phyloP scores from a whole-genome alignment of 2,888 invertebrate species.

The Drosophila differens region DNA sequence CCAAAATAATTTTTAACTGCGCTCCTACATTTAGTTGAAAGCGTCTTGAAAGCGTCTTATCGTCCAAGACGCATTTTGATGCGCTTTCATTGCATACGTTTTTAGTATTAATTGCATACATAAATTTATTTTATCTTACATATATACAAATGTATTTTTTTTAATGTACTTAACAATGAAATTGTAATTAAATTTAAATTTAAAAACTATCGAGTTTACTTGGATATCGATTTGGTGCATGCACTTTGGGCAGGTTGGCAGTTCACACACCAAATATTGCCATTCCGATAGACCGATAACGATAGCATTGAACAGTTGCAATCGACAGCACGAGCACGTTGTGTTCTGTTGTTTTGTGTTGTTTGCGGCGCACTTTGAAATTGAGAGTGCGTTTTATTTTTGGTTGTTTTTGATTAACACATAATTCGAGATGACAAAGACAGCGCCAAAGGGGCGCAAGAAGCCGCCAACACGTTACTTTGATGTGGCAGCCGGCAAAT shows the following conservation, averaged over 20 bases:
- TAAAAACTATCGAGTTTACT: constrained; percentile 11
- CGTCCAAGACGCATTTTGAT: constrained; percentile 55
- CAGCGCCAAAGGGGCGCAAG: constrained; percentile 47
- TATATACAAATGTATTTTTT: constrained; percentile 8
- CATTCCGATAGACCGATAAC: constrained; percentile 10
- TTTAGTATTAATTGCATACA: constrained; percentile 30
- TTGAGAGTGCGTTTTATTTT: constrained; percentile 8
- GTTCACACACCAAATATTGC: background rate
- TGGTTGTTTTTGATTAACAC: constrained; percentile 4
- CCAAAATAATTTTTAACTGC: constrained; percentile 52
- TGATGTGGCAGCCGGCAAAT: constrained; percentile 37
- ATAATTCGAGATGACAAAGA: constrained; percentile 42
- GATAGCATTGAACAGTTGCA: background rate
- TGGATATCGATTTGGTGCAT: background rate
- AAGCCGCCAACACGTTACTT: constrained; percentile 66
- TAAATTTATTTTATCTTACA: constrained; percentile 7
- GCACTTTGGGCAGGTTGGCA: constrained; percentile 18
- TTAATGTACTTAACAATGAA: constrained; percentile 38
- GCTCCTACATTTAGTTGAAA: constrained; percentile 44
- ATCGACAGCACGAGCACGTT: constrained; percentile 42
- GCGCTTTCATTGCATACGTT: constrained; percentile 39
- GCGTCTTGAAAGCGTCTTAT: constrained; percentile 57
- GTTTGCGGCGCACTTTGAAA: constrained; percentile 3
- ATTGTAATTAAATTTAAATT: constrained; percentile 49
- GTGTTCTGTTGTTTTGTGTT: constrained; percentile 3